These are phyloP conservation scores for Halcyon leucocephala DNA, from an alignment of 2,797 vertebrate species.

Conservation along the genomic window DNA sequence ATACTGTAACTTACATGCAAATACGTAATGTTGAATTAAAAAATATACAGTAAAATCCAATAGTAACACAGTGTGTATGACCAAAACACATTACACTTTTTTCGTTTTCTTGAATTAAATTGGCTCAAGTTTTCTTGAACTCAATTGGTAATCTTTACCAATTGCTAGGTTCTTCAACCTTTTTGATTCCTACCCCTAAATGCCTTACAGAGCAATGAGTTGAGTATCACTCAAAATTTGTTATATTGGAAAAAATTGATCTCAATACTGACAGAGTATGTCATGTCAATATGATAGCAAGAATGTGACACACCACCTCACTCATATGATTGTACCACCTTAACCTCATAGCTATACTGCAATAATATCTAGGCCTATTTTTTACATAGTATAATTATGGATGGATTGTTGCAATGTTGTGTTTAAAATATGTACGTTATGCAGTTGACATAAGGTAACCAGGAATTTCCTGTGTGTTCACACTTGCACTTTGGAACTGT, in stretches of 20 bases:
- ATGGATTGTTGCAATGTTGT: neutral
- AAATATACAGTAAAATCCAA: accelerated
- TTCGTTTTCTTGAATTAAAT: neutral
- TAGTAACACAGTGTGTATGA: neutral
- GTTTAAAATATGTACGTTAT: neutral
- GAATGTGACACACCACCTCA: neutral
- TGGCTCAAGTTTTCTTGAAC: neutral
- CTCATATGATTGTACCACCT: neutral
- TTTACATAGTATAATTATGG: neutral
- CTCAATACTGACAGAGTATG: neutral
- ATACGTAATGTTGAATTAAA: neutral
- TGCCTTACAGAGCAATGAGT: neutral
- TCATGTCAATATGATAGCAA: neutral
- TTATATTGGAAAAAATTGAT: neutral
- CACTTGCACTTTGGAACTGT: neutral
- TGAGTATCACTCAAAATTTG: neutral
- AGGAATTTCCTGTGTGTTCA: neutral
- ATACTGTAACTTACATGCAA: neutral
- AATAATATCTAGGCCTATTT: neutral
- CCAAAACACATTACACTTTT: neutral
- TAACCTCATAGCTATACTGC: neutral
- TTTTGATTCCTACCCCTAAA: neutral
- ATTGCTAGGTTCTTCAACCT: neutral
- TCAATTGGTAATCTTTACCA: neutral
- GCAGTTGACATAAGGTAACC: neutral